A percentile compares a stretch with the other conserved stretches of the same genome.
phyloP scores from a whole-genome alignment of 2,113 vertebrate genomes.

The Bombycilla garrulus region DNA sequence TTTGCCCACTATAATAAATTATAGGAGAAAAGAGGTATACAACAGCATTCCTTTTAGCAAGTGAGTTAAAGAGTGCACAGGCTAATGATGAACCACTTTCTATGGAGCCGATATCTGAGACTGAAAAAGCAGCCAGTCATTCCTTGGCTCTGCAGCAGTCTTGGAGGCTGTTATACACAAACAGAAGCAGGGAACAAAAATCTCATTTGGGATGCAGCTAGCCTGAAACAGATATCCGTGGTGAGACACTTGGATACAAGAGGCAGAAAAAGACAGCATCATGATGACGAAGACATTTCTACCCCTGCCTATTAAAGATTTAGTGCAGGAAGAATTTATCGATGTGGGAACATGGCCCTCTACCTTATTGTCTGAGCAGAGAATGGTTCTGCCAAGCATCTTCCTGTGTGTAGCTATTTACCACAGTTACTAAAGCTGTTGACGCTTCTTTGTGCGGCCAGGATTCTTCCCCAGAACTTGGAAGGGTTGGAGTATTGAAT shows the following conservation, averaged over 20 bases:
- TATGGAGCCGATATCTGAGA: neutral
- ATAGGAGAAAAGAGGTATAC: neutral
- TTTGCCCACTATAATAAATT: neutral
- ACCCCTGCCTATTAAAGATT: neutral
- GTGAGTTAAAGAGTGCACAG: neutral
- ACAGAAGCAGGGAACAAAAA: constrained; percentile 35
- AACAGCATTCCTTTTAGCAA: constrained; percentile 4
- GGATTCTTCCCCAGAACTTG: neutral
- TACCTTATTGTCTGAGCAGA: neutral
- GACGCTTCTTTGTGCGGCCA: neutral
- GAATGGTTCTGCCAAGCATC: neutral
- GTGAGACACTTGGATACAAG: neutral
- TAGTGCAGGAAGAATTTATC: neutral
- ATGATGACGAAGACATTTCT: neutral
- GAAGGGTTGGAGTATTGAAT: neutral
- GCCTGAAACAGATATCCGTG: neutral
- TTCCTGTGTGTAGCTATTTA: neutral
- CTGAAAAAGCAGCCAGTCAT: constrained; percentile 8
- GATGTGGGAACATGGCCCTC: neutral
- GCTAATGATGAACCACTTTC: constrained; percentile 1
- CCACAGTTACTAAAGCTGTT: neutral
- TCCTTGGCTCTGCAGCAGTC: constrained; percentile 23
- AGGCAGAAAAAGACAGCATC: neutral
- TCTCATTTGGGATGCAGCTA: constrained; percentile 3
- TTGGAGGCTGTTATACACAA: constrained; percentile 21